These are phyloP conservation scores for Sebastes fasciatus DNA, from an alignment of 2,113 vertebrate species.

Conservation along the genomic window DNA sequence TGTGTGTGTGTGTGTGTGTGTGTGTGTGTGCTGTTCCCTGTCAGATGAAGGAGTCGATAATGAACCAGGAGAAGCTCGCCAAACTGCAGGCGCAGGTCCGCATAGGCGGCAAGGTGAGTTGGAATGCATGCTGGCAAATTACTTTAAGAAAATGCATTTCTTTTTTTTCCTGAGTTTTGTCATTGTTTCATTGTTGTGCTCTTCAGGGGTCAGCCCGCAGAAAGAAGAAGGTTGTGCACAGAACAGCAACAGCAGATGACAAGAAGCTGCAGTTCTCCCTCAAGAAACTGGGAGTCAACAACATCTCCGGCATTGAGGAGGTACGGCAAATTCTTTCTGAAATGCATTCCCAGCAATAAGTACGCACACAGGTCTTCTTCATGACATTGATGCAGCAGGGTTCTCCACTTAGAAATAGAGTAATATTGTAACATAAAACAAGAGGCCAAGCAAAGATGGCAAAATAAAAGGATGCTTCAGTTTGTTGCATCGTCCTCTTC, in stretches of 20 bases:
- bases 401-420: neutral
- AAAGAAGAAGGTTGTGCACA: constrained; percentile 99
- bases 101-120: constrained; percentile 95
- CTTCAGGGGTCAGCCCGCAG: constrained; percentile 94
- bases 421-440: neutral
- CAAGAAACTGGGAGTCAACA: constrained; percentile 98
- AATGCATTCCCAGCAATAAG: neutral
- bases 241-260: constrained; percentile 97
- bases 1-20: neutral
- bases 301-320: constrained; percentile 99
- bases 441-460: neutral
- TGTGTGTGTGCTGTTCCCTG: neutral
- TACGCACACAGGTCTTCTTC: neutral
- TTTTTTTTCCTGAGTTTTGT: neutral
- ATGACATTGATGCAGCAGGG: neutral
- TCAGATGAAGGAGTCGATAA: constrained; percentile 98
- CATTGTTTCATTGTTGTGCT: neutral
- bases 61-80: constrained; percentile 98
- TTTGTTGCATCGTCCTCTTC: neutral
- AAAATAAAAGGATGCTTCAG: neutral
- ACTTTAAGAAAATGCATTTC: neutral
- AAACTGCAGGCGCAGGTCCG: constrained; percentile 98
- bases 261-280: constrained; percentile 98
- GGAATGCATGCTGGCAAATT: fast-evolving
- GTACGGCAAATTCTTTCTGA: constrained; percentile 73